These are phyloP conservation scores for Rhorus exstirpatorius DNA, from an alignment of 2,888 invertebrate genomes.

Conservation along the genomic window DNA sequence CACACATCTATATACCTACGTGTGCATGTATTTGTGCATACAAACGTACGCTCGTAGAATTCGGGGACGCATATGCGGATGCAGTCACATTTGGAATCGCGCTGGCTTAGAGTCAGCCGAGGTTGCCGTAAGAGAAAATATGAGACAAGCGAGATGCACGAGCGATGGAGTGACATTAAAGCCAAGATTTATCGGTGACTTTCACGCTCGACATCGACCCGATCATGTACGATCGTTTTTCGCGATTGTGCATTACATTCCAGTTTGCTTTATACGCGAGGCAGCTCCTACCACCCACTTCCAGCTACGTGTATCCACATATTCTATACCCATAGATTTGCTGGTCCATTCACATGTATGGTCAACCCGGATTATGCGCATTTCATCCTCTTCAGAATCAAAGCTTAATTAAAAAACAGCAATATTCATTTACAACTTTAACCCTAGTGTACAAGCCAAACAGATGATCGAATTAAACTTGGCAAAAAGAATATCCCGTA, in stretches of 20 bases:
- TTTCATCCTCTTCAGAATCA: background rate
- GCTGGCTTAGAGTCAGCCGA: conserved; percentile 47
- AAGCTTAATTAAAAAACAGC: background rate
- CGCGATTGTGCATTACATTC: conserved; percentile 55
- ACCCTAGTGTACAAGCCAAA: too few relatives aligned
- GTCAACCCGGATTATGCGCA: background rate
- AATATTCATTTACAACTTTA: too few relatives aligned
- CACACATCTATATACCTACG: conserved; percentile 14
- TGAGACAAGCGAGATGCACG: conserved; percentile 53
- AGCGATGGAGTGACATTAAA: conserved; percentile 64
- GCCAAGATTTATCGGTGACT: conserved; percentile 67
- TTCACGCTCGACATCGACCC: conserved; percentile 65
- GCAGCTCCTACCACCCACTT: background rate
- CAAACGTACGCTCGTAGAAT: background rate
- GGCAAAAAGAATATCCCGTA: too few relatives aligned
- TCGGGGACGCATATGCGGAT: conserved; percentile 4
- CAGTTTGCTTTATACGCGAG: conserved; percentile 26
- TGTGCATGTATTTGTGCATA: background rate
- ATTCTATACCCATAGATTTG: background rate
- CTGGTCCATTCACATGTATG: background rate
- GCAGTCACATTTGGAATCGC: conserved; percentile 56
- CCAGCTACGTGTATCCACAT: background rate
- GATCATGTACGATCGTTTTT: conserved; percentile 64
- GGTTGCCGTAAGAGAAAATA: conserved; percentile 19
- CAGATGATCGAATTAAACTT: too few relatives aligned